Conservation (phyloP, 2,113 vertebrate genomes). For the Anhinga rufa region DNA sequence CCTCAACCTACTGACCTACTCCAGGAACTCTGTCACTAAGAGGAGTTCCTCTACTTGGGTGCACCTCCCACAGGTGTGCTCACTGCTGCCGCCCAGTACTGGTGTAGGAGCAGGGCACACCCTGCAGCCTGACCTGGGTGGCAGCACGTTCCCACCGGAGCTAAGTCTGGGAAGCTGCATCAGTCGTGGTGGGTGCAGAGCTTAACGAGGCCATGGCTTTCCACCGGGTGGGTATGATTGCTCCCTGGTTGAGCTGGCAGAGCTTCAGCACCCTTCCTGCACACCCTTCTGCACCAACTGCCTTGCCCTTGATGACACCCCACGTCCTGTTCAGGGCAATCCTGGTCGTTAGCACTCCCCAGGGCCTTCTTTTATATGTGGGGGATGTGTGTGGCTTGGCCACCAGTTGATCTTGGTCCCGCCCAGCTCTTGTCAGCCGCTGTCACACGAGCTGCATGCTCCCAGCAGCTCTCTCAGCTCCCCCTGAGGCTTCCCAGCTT, state of each 20-base stretch:
- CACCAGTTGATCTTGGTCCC: background rate
- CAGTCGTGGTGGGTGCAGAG: background rate
- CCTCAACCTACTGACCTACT: background rate
- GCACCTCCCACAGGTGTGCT: background rate
- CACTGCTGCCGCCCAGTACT: rapidly evolving
- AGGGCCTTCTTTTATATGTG: background rate
- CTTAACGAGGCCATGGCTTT: background rate
- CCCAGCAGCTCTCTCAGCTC: background rate
- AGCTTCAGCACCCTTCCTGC: background rate
- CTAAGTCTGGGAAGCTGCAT: background rate
- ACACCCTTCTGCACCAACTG: background rate
- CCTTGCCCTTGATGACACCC: background rate
- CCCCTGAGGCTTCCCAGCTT: background rate
- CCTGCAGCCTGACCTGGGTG: background rate
- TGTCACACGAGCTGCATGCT: background rate
- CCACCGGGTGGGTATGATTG: background rate
- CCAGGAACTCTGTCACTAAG: background rate
- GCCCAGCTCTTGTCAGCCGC: background rate
- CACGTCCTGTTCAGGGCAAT: background rate
- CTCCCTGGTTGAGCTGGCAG: background rate
- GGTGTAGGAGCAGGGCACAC: background rate
- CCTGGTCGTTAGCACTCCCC: background rate
- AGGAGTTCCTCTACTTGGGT: background rate
- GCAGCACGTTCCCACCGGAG: background rate
- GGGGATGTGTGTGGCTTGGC: no score